Conservation (phyloP, 2,797 vertebrate species). For the Aulostomus chinensis region DNA sequence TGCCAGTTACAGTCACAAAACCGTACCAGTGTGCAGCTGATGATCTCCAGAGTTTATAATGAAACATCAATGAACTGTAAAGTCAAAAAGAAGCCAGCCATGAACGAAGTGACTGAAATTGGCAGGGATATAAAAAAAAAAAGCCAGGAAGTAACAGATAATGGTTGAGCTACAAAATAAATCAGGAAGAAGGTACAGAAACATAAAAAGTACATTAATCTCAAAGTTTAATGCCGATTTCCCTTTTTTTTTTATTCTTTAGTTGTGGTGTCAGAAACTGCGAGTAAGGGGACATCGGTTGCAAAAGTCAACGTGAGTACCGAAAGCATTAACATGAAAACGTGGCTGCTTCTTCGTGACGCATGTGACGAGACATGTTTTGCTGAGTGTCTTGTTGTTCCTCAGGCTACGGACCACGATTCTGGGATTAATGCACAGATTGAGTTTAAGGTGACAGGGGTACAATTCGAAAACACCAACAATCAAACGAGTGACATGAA, state of each 20-base stretch:
- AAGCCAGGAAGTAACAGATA: too few relatives aligned
- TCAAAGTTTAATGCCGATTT: neutral
- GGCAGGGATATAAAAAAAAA: too few relatives aligned
- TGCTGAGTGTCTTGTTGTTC: too few relatives aligned
- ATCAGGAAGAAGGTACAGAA: too few relatives aligned
- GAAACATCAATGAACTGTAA: too few relatives aligned
- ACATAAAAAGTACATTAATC: neutral
- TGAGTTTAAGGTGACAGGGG: conserved; percentile 73
- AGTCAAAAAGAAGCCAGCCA: too few relatives aligned
- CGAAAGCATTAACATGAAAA: neutral
- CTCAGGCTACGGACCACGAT: conserved; percentile 89
- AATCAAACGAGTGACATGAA: neutral
- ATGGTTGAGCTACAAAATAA: too few relatives aligned
- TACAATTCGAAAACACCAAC: conserved; percentile 64
- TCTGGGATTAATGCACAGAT: conserved; percentile 71
- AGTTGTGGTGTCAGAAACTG: conserved; percentile 91
- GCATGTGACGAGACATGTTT: neutral
- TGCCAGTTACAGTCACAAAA: too few relatives aligned
- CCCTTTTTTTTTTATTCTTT: conserved; percentile 15
- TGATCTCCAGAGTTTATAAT: too few relatives aligned
- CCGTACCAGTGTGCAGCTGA: too few relatives aligned
- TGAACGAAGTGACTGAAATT: too few relatives aligned
- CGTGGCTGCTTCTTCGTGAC: neutral
- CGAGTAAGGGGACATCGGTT: conserved; percentile 78
- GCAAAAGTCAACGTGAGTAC: conserved; percentile 82